A percentile compares a stretch with the other conserved stretches of the same genome.
Conservation (phyloP, 2,888 invertebrate species). For the Leptinotarsa haldemani region DNA sequence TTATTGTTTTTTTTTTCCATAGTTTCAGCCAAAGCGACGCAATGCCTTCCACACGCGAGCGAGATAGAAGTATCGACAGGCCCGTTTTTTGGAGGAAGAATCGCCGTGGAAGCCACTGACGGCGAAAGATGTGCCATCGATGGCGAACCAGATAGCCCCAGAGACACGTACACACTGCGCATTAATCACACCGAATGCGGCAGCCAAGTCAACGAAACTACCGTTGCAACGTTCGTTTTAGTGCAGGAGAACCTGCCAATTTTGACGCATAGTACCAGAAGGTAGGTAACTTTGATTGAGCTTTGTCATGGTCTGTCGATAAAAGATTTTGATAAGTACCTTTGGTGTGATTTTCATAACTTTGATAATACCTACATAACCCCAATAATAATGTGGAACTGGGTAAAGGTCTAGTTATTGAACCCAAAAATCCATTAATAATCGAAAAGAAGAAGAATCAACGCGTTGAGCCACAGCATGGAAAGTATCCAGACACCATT, state of each 20-base stretch:
- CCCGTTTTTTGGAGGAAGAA: slow-evolving; percentile 82
- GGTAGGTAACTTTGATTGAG: slow-evolving; percentile 37
- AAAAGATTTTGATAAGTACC: too few relatives aligned
- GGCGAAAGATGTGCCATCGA: slow-evolving; percentile 79
- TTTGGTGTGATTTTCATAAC: too few relatives aligned
- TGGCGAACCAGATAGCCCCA: slow-evolving; percentile 78
- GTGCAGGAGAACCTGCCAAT: slow-evolving; percentile 87
- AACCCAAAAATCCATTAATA: too few relatives aligned
- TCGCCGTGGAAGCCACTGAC: slow-evolving; percentile 79
- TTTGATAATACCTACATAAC: too few relatives aligned
- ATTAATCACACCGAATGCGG: slow-evolving; percentile 80
- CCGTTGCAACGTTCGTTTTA: slow-evolving; percentile 84
- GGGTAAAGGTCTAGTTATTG: too few relatives aligned
- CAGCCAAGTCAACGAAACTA: slow-evolving; percentile 76
- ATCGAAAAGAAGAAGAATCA: too few relatives aligned
- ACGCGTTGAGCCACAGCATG: too few relatives aligned
- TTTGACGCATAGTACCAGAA: slow-evolving; percentile 76
- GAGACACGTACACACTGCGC: slow-evolving; percentile 79
- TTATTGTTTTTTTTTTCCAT: slow-evolving; percentile 26
- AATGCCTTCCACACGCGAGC: slow-evolving; percentile 82
- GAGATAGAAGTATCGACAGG: slow-evolving; percentile 87
- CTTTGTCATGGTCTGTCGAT: too few relatives aligned
- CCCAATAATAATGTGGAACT: too few relatives aligned
- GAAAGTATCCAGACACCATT: too few relatives aligned
- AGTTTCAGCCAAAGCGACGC: slow-evolving; percentile 86